These are phyloP conservation scores for Cuculus canorus DNA, from an alignment of 2,797 vertebrate species.

Conservation along the genomic window DNA sequence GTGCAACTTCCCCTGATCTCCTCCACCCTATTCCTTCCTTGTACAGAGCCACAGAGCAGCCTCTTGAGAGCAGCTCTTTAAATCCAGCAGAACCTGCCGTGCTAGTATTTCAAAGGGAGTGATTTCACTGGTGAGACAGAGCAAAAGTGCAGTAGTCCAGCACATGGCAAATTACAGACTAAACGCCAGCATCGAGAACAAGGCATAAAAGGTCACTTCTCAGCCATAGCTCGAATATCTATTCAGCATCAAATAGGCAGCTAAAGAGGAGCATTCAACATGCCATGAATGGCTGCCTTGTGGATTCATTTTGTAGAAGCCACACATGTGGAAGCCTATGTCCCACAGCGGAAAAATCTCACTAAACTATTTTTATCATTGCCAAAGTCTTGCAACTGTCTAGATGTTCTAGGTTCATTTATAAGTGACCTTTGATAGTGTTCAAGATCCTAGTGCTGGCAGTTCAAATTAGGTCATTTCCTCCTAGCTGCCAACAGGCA, in stretches of 20 bases:
- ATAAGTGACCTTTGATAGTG: background rate
- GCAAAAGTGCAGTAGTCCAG: rapidly evolving
- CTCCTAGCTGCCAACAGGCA: conserved; percentile 14
- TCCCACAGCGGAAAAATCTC: conserved; percentile 60
- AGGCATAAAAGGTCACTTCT: conserved; percentile 34
- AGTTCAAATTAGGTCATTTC: conserved; percentile 15
- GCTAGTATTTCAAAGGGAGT: background rate
- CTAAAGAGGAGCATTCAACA: conserved; percentile 55
- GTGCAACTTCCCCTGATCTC: background rate
- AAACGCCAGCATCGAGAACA: background rate
- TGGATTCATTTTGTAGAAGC: conserved; percentile 50
- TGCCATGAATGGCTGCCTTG: conserved; percentile 62
- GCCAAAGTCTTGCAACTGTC: background rate
- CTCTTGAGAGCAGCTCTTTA: background rate
- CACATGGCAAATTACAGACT: background rate
- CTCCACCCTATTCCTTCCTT: background rate
- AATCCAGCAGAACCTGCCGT: background rate
- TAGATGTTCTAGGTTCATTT: conserved; percentile 12
- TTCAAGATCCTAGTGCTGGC: background rate
- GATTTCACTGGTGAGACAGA: background rate
- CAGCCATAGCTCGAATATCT: background rate
- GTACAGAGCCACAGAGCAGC: rapidly evolving
- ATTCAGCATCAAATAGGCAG: background rate
- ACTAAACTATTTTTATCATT: conserved; percentile 38
- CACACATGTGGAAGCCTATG: conserved; percentile 1